Conservation (phyloP, 2,797 vertebrate genomes). For the Heterohyrax brucei region DNA sequence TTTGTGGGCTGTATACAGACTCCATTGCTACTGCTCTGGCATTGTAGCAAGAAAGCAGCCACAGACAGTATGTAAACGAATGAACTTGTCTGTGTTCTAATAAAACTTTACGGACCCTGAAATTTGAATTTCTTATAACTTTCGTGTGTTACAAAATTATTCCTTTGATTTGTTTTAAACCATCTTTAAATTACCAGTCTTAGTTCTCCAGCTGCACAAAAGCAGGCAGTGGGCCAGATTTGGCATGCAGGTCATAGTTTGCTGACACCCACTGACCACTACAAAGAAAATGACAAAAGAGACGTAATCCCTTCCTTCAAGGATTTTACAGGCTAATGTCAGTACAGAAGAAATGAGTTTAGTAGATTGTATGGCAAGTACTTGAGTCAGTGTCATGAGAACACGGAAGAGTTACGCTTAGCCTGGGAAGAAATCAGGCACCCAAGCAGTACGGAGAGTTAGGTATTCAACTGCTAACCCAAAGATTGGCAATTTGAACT, state of each 20-base stretch:
- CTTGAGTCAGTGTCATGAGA: neutral
- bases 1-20: neutral
- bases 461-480: neutral
- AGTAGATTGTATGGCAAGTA: neutral
- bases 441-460: neutral
- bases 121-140: neutral
- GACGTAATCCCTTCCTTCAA: neutral
- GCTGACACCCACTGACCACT: neutral
- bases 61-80: neutral
- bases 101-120: neutral
- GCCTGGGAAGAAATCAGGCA: neutral
- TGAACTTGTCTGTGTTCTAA: neutral
- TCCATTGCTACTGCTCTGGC: neutral
- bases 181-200: neutral
- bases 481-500: neutral
- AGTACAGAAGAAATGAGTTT: neutral
- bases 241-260: neutral
- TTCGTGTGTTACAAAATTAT: neutral
- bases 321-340: neutral
- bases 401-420: neutral
- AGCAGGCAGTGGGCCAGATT: neutral
- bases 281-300: neutral
- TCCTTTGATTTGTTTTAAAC: neutral
- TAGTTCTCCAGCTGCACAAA: neutral
- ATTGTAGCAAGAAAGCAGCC: constrained; percentile 9